Evolutionary conservation across 2,888 invertebrate genomes (phyloP).

Genomic region (Druceiella hillmani): DNA sequence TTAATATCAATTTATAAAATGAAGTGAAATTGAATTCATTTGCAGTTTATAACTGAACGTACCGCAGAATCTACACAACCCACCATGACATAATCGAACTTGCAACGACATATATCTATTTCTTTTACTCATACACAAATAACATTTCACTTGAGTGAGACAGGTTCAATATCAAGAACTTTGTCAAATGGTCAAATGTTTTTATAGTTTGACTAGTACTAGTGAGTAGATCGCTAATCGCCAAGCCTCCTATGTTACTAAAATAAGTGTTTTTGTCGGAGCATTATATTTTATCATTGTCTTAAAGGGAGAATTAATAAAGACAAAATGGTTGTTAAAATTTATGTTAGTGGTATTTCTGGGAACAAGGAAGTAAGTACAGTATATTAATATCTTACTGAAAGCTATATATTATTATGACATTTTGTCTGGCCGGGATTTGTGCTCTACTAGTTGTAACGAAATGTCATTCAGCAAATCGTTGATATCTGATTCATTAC

Average conservation of each 20-base stretch:
- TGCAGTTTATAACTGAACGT: no score
- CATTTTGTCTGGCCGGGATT: conserved; percentile 38
- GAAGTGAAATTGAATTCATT: no score
- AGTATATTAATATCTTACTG: conserved; percentile 9
- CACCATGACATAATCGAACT: no score
- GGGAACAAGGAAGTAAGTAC: conserved; percentile 91
- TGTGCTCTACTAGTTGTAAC: conserved; percentile 34
- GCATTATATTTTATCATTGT: conserved; percentile 34
- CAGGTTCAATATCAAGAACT: no score
- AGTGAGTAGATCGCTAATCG: no score
- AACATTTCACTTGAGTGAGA: no score
- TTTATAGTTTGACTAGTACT: no score
- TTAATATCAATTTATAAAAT: no score
- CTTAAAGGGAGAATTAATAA: conserved; percentile 30
- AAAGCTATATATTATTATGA: conserved; percentile 34
- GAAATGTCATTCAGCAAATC: conserved; percentile 38
- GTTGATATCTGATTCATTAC: conserved; percentile 28
- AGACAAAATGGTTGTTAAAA: conserved; percentile 78
- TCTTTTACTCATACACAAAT: no score
- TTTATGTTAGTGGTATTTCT: conserved; percentile 88
- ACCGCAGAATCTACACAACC: no score
- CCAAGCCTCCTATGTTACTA: conserved; percentile 46
- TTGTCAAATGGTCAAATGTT: no score
- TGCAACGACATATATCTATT: no score
- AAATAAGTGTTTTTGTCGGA: conserved; percentile 34